Conservation (phyloP, 2,888 invertebrate genomes). For the Nemapogon koenigi region DNA sequence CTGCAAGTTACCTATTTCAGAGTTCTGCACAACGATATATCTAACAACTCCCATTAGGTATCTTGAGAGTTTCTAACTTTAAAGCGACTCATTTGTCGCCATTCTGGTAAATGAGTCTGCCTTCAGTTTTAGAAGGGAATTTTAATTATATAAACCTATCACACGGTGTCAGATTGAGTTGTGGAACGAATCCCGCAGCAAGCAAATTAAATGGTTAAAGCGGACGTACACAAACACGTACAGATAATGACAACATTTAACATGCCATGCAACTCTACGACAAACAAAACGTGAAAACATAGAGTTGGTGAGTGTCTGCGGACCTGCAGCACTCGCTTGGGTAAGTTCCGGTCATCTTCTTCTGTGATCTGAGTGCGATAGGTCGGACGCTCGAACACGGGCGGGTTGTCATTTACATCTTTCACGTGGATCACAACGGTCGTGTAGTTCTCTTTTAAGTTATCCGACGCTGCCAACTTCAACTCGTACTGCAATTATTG, state of each 20-base stretch:
- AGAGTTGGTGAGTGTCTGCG: slow-evolving; percentile 17
- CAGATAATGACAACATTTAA: slow-evolving; percentile 1
- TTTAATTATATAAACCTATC: too few relatives aligned
- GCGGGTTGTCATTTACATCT: slow-evolving; percentile 98
- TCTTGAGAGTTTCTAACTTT: slow-evolving; percentile 8
- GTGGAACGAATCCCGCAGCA: too few relatives aligned
- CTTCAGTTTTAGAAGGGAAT: slow-evolving; percentile 6
- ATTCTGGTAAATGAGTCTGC: slow-evolving; percentile 6
- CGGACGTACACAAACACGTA: too few relatives aligned
- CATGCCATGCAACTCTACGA: slow-evolving; percentile 10
- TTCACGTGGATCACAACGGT: slow-evolving; percentile 96
- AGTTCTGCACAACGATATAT: background rate
- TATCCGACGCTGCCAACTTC: slow-evolving; percentile 93
- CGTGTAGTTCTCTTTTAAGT: slow-evolving; percentile 96
- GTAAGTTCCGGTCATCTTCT: slow-evolving; percentile 93
- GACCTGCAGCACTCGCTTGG: slow-evolving; percentile 92
- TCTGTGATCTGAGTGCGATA: slow-evolving; percentile 96
- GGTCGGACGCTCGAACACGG: slow-evolving; percentile 93
- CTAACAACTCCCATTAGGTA: slow-evolving; percentile 9
- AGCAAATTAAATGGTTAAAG: too few relatives aligned
- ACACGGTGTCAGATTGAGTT: too few relatives aligned
- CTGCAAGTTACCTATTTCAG: slow-evolving; percentile 4
- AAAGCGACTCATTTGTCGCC: slow-evolving; percentile 9
- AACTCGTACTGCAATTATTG: slow-evolving; percentile 79
- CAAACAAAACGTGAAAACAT: too few relatives aligned